Evolutionary conservation across 2,113 vertebrate species (phyloP), one percentile per base, ranked within the genome.

Genomic region (Drymodes brunneopygia): DNA sequence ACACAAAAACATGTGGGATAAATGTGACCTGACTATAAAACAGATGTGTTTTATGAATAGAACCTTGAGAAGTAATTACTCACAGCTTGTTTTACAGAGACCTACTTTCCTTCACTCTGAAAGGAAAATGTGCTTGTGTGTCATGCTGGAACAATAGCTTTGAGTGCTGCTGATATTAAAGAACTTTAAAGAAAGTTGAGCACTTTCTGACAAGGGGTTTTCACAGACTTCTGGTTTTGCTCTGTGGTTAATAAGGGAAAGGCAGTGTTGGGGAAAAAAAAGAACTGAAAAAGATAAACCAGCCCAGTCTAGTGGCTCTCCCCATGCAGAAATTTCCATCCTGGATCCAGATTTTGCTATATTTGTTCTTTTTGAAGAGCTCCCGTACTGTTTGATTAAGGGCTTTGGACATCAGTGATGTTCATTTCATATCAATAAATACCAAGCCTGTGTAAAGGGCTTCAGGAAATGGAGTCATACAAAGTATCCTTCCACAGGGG

Each of bases 31-130:
- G 78, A 84, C 77, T 95, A 10, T 73, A 86, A 90, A 96, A 3
- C 85, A 91, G 85, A 66, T 88, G 79, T 45, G 28, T 90, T 92
- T 88, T 77, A 78, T 71, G 67, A 96, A 94, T 86, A 95, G 79
- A 93, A 91, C 58, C 81, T 91, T 57, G n/a, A 93, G 73, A 88
- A 90, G 71, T 94, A 96, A 95, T 97, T 96, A 92, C 67, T 88
- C 38, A 51, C 61, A 81, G 47, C 81, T 95, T 93, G 81, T 94
- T 95, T 94, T 85, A 82, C 81, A 75, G 73, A 89, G 66, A 94
- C 50, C 64, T 73, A 45, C 84, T 88, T 95, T 72, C 80, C 38
- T 85, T 65, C 36, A 51, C 15, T 92, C 64, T 48, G 70, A 85
- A 89, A 95, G 67, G 70, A 81, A 80, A 90, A 83, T 40, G 45